Conservation (phyloP, 2,113 vertebrate species). For the Piaya cayana region DNA sequence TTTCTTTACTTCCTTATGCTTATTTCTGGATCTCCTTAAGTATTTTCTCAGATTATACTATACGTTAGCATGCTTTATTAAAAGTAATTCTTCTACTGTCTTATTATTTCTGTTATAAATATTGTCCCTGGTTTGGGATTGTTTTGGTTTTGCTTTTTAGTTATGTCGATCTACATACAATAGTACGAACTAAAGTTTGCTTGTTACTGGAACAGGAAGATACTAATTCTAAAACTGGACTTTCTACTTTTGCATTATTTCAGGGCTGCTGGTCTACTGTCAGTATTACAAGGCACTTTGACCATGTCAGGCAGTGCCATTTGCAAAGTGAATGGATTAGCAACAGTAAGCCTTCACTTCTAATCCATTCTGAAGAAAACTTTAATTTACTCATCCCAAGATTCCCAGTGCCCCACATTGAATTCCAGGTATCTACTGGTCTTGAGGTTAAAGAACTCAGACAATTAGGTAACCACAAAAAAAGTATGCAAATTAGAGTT, state of each 20-base stretch:
- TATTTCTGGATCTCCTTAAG: not conserved
- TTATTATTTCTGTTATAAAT: not conserved
- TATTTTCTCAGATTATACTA: not conserved
- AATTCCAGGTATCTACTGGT: not conserved
- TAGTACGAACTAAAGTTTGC: not conserved
- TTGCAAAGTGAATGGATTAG: not conserved
- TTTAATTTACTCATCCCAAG: not conserved
- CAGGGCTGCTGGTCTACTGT: not conserved
- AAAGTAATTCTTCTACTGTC: not conserved
- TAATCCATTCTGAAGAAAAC: not conserved
- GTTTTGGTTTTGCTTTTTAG: not conserved
- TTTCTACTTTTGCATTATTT: not conserved
- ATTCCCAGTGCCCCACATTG: not conserved
- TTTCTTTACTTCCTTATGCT: constrained; percentile 35
- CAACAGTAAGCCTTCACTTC: not conserved
- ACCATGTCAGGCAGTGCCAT: fast-evolving
- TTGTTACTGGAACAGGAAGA: not conserved
- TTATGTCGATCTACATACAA: not conserved
- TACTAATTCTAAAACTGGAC: not conserved
- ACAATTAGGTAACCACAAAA: not conserved
- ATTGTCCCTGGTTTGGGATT: not conserved
- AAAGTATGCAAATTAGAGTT: not conserved
- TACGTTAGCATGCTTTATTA: not conserved
- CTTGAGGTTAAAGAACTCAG: not conserved
- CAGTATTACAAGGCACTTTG: not conserved